Evolutionary conservation across 2,797 vertebrate species (phyloP).

Genomic region (Carcharodon carcharias): DNA sequence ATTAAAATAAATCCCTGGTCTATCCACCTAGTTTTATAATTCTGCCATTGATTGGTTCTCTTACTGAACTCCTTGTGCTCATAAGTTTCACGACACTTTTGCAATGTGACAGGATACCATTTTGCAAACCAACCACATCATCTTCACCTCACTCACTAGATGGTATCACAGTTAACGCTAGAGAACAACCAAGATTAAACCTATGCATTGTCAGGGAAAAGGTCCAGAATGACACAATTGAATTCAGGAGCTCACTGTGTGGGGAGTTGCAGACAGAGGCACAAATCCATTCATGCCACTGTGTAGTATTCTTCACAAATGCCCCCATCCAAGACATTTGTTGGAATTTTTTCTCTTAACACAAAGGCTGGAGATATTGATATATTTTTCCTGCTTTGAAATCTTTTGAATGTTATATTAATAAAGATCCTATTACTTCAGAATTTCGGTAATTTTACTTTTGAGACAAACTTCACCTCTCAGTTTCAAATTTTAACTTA

Average conservation of each 20-base stretch:
- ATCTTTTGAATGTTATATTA: neutral
- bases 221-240: neutral
- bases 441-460: neutral
- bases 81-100: neutral
- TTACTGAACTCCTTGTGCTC: neutral
- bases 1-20: slow-evolving; percentile 9
- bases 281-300: neutral
- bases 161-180: neutral
- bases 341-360: neutral
- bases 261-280: neutral
- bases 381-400: neutral
- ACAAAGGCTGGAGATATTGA: neutral
- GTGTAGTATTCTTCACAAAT: neutral
- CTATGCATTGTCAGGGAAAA: neutral
- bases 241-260: neutral
- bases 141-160: neutral
- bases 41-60: neutral
- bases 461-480: neutral
- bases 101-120: neutral
- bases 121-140: neutral
- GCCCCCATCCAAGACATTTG: neutral
- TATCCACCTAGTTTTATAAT: neutral
- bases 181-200: neutral
- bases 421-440: neutral
- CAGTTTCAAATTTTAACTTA: neutral